These are phyloP conservation scores for Lagria hirta DNA, from an alignment of 2,888 invertebrate species.

Conservation along the genomic window DNA sequence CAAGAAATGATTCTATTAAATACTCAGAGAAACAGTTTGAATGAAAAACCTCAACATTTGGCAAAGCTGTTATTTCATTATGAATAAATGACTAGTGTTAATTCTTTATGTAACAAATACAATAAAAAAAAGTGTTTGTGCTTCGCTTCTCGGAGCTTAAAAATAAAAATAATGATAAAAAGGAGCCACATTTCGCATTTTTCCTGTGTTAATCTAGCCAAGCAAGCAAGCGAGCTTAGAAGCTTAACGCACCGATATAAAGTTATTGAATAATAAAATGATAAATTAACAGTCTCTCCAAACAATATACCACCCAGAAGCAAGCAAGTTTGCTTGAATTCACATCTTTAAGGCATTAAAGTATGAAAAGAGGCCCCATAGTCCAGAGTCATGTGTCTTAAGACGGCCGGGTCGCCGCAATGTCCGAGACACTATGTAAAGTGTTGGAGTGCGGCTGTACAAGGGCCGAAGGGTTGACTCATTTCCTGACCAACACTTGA, in stretches of 20 bases:
- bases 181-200: no score
- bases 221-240: neutral
- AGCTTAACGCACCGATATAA: conserved; percentile 1
- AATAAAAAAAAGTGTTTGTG: no score
- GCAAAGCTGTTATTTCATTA: no score
- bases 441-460: conserved; percentile 44
- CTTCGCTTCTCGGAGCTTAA: no score
- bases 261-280: conserved; percentile 9
- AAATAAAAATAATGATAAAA: no score
- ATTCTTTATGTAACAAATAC: no score
- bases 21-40: no score
- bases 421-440: conserved; percentile 48
- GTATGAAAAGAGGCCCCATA: conserved; percentile 39
- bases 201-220: no score
- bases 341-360: conserved; percentile 44
- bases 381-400: conserved; percentile 45
- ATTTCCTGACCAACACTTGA: conserved; percentile 56
- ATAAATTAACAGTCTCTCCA: conserved; percentile 15
- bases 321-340: conserved; percentile 30
- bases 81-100: no score
- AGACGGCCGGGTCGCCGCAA: conserved; percentile 43
- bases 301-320: conserved; percentile 38
- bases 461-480: conserved; percentile 56
- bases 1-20: no score
- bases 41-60: no score